These are phyloP conservation scores for Melieria omissa DNA, from an alignment of 2,888 invertebrate species.

Conservation along the genomic window DNA sequence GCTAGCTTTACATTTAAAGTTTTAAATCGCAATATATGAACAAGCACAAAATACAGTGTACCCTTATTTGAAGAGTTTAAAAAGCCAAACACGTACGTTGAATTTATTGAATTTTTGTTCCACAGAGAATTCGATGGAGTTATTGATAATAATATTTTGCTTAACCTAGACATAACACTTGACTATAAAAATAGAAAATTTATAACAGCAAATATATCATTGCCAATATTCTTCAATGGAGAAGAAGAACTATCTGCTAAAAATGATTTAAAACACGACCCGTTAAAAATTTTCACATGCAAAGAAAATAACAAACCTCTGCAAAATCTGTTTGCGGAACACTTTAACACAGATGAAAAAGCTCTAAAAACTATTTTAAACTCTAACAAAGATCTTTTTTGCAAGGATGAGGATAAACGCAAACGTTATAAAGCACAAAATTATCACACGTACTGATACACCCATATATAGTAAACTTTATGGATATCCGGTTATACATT, in stretches of 20 bases:
- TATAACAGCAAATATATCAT: neutral
- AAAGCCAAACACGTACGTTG: neutral
- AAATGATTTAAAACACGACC: neutral
- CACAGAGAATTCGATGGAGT: conserved; percentile 5
- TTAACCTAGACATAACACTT: no score
- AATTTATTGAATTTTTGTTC: conserved; percentile 13
- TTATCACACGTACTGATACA: conserved; percentile 3
- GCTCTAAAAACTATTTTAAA: no score
- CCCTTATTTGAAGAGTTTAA: conserved; percentile 10
- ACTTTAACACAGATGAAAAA: no score
- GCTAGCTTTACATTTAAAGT: conserved; percentile 20
- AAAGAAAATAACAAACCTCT: no score
- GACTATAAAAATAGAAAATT: conserved; percentile 10
- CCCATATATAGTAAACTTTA: conserved; percentile 36
- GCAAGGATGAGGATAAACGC: neutral
- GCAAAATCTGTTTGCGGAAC: no score
- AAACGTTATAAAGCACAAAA: neutral
- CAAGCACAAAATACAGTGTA: conserved; percentile 21
- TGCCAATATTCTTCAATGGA: no score
- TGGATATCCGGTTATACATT: neutral
- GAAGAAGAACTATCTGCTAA: conserved; percentile 10
- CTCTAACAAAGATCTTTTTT: no score
- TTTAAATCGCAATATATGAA: conserved; percentile 23
- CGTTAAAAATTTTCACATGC: no score
- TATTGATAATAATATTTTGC: conserved; percentile 5